phyloP scores from a whole-genome alignment of 2,888 invertebrate species.

The Tiliacea citrago region DNA sequence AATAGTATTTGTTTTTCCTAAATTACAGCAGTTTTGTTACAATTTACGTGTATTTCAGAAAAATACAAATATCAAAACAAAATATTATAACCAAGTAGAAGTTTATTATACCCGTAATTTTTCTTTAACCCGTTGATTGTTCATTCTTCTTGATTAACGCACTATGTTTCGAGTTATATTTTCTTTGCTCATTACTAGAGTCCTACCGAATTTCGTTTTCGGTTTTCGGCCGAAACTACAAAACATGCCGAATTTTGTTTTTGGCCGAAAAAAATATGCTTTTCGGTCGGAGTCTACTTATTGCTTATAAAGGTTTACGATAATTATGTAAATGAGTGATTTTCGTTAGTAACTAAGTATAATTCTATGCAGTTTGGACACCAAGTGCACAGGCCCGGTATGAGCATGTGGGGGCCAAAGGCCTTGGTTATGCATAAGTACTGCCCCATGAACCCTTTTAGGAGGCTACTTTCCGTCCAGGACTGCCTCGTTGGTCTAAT shows the following conservation, averaged over 20 bases:
- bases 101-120: too few relatives aligned
- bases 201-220: too few relatives aligned
- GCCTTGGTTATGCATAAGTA: conserved; percentile 16
- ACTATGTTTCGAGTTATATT: too few relatives aligned
- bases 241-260: too few relatives aligned
- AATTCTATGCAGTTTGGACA: conserved; percentile 4
- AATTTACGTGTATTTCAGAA: not conserved
- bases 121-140: too few relatives aligned
- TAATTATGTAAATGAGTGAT: not conserved
- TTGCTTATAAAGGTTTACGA: not conserved
- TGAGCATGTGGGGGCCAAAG: conserved; percentile 4
- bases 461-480: not conserved
- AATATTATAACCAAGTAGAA: too few relatives aligned
- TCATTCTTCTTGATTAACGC: too few relatives aligned
- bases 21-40: not conserved
- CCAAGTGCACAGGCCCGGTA: conserved; percentile 3
- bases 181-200: too few relatives aligned
- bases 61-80: not conserved
- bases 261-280: too few relatives aligned
- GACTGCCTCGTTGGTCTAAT: too few relatives aligned
- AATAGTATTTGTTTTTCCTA: conserved; percentile 16
- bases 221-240: too few relatives aligned
- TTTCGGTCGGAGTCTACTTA: not conserved
- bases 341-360: not conserved
- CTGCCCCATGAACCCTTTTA: not conserved